Conservation (phyloP, 2,797 vertebrate species). For the Rhyacichthys aspro region DNA sequence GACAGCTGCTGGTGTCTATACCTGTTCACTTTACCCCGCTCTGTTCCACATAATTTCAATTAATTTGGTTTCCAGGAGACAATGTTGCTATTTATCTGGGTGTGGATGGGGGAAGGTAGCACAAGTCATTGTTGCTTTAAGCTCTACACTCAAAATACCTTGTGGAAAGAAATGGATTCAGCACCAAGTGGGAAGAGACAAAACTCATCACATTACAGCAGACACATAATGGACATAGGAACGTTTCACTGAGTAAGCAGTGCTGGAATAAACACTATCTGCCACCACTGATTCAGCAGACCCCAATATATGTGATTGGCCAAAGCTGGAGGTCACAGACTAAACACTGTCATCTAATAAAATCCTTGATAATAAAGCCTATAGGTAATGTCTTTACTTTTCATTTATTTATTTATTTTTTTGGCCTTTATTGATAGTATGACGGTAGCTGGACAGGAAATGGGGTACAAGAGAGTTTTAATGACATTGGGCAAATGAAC, state of each 20-base stretch:
- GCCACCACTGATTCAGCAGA: too few species aligned
- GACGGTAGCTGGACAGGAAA: too few species aligned
- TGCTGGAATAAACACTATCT: too few species aligned
- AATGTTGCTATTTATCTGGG: conserved; percentile 77
- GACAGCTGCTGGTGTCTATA: conserved; percentile 62
- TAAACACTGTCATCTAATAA: too few species aligned
- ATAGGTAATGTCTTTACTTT: too few species aligned
- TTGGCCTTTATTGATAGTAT: too few species aligned
- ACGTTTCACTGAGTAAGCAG: background rate
- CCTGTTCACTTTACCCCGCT: conserved; percentile 55
- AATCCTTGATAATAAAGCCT: too few species aligned
- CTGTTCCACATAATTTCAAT: conserved; percentile 68
- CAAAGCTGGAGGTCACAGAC: too few species aligned
- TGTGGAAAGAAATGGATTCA: conserved; percentile 46
- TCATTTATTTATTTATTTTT: too few species aligned
- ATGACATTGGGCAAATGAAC: too few species aligned
- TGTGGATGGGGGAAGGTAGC: conserved; percentile 54
- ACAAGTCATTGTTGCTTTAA: conserved; percentile 71
- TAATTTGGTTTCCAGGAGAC: conserved; percentile 76
- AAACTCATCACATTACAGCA: conserved; percentile 57
- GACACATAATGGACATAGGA: conserved; percentile 37
- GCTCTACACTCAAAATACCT: conserved; percentile 66
- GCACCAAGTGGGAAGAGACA: conserved; percentile 40
- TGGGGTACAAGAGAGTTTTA: too few species aligned
- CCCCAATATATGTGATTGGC: too few species aligned